These are phyloP conservation scores for Brachystomella parvula DNA, from an alignment of 1,140 invertebrate genomes.

Conservation along the genomic window DNA sequence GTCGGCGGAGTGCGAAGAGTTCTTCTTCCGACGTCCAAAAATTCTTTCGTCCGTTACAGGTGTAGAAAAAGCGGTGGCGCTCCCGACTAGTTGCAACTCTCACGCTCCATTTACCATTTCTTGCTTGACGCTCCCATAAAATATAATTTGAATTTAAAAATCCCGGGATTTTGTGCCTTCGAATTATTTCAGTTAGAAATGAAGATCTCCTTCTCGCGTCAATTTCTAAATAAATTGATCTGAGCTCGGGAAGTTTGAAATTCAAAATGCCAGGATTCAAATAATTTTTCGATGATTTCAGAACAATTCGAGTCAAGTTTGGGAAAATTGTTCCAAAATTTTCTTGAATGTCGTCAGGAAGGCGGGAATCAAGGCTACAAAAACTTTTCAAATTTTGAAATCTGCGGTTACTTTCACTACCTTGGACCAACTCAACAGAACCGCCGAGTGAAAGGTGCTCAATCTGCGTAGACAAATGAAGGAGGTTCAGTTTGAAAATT, in stretches of 20 bases:
- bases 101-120: background rate
- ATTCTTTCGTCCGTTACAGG: background rate
- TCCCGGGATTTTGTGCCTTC: background rate
- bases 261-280: background rate
- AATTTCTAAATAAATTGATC: background rate
- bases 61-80: background rate
- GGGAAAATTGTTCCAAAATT: background rate
- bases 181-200: too few relatives aligned
- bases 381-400: background rate
- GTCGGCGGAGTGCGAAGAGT: background rate
- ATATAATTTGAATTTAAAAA: background rate
- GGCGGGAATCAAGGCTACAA: background rate
- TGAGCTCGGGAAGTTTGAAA: background rate
- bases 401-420: background rate
- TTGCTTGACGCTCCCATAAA: background rate
- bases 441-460: too few relatives aligned
- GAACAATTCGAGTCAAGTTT: background rate
- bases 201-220: background rate
- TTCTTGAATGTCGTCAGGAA: background rate
- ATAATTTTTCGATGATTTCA: too few relatives aligned
- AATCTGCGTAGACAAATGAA: too few relatives aligned
- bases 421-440: too few relatives aligned
- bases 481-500: too few relatives aligned
- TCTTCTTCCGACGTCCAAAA: constrained; percentile 14
- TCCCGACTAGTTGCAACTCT: background rate